A percentile compares a stretch with the other conserved stretches of the same genome.
Evolutionary conservation across 2,888 invertebrate species (phyloP).

Genomic region (Agonopterix heracliana): DNA sequence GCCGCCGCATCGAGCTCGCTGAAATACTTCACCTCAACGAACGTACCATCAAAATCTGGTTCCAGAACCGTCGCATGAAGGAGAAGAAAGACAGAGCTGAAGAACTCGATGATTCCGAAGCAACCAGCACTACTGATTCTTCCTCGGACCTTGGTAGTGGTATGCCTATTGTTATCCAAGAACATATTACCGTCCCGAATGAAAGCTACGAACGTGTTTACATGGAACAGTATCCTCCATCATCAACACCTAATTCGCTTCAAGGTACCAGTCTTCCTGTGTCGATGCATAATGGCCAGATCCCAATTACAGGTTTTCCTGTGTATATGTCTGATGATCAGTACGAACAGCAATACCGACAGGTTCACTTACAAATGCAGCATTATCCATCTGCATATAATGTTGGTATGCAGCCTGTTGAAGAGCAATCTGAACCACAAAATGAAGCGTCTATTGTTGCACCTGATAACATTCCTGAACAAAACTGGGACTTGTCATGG

Average conservation of each 20-base stretch:
- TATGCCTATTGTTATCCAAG: slow-evolving; percentile 27
- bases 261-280: slow-evolving; percentile 12
- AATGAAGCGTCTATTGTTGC: slow-evolving; percentile 12
- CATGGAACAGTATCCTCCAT: slow-evolving; percentile 29
- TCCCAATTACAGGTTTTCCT: slow-evolving; percentile 17
- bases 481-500: slow-evolving; percentile 52
- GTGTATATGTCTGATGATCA: slow-evolving; percentile 22
- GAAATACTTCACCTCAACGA: slow-evolving; percentile 35
- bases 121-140: slow-evolving; percentile 36
- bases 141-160: slow-evolving; percentile 26
- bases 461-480: slow-evolving; percentile 22
- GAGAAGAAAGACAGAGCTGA: slow-evolving; percentile 77
- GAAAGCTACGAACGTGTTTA: slow-evolving; percentile 25
- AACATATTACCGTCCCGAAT: slow-evolving; percentile 25
- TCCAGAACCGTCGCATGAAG: slow-evolving; percentile 88
- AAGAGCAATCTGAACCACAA: slow-evolving; percentile 15
- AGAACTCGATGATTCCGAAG: slow-evolving; percentile 37
- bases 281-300: slow-evolving; percentile 13
- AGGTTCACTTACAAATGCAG: slow-evolving; percentile 22
- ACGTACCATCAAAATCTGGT: slow-evolving; percentile 85
- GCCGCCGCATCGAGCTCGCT: slow-evolving; percentile 80
- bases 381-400: slow-evolving; percentile 23
- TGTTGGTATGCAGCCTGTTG: slow-evolving; percentile 16
- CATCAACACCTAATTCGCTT: slow-evolving; percentile 19
- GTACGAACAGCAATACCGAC: slow-evolving; percentile 24